Conservation (phyloP, 2,113 vertebrate genomes). For the Oriolus oriolus region DNA sequence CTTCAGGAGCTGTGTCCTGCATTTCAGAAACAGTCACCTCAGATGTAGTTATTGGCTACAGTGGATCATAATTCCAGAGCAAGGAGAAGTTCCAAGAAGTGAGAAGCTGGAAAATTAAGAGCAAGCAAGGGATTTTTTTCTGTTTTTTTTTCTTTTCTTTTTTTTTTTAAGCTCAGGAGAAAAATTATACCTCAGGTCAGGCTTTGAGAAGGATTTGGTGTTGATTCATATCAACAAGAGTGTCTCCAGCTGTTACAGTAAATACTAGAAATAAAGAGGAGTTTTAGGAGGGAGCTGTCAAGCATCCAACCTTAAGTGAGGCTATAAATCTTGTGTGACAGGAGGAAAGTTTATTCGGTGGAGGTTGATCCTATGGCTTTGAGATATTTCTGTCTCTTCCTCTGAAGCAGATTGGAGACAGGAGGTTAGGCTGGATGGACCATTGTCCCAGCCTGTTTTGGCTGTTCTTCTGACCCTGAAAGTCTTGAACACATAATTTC, state of each 20-base stretch:
- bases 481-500: not conserved
- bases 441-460: not conserved
- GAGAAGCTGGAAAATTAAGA: not conserved
- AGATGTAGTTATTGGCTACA: not conserved
- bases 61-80: not conserved
- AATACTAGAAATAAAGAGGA: conserved; percentile 11
- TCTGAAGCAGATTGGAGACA: not conserved
- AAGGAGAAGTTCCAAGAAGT: not conserved
- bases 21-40: not conserved
- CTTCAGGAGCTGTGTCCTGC: not conserved
- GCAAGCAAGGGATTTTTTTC: not conserved
- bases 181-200: not conserved
- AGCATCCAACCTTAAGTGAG: not conserved
- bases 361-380: conserved; percentile 12
- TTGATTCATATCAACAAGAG: conserved; percentile 10
- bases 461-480: not conserved
- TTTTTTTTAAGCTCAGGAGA: not conserved
- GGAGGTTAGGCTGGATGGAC: not conserved
- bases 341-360: not conserved
- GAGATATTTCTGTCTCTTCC: not conserved
- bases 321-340: conserved; percentile 11
- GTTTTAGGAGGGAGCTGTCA: conserved; percentile 12
- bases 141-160: too few relatives aligned
- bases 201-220: not conserved
- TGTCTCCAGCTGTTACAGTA: conserved; percentile 21